A percentile compares a stretch with the other conserved stretches of the same genome.
These are phyloP conservation scores for Macquaria ambigua DNA, from an alignment of 2,113 vertebrate genomes.

Conservation along the genomic window DNA sequence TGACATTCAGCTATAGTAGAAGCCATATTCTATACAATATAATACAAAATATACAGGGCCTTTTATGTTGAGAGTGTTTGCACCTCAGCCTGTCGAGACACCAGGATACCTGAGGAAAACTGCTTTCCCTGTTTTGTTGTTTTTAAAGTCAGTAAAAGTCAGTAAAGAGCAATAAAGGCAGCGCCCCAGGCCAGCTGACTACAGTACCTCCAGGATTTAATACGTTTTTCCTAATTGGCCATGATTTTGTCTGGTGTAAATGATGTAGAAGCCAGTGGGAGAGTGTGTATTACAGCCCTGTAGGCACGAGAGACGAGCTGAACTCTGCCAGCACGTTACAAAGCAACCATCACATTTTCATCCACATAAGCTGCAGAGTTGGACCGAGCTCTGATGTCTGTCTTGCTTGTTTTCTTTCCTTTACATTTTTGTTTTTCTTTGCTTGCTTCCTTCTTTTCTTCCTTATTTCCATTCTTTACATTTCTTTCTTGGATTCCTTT, in stretches of 20 bases:
- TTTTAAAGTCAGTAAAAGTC: constrained; percentile 18
- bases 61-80: background rate
- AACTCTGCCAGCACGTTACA: constrained; percentile 29
- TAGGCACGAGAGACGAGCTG: constrained; percentile 13
- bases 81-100: background rate
- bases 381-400: background rate
- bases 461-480: background rate
- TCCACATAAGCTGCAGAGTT: constrained; percentile 51
- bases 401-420: background rate
- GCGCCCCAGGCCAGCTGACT: constrained; percentile 24
- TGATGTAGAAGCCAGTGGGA: constrained; percentile 22
- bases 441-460: background rate
- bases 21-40: too few species aligned
- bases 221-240: constrained; percentile 69
- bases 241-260: constrained; percentile 53
- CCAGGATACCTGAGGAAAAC: background rate
- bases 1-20: background rate
- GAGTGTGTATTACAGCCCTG: constrained; percentile 38
- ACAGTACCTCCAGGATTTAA: constrained; percentile 36
- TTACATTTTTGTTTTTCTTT: background rate
- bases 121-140: background rate
- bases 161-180: constrained; percentile 35
- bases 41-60: background rate
- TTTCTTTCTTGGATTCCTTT: background rate
- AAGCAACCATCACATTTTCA: constrained; percentile 65